Base-by-base conservation (phyloP, 92 coral and sea anemone species). In the Porites rus region DNA sequence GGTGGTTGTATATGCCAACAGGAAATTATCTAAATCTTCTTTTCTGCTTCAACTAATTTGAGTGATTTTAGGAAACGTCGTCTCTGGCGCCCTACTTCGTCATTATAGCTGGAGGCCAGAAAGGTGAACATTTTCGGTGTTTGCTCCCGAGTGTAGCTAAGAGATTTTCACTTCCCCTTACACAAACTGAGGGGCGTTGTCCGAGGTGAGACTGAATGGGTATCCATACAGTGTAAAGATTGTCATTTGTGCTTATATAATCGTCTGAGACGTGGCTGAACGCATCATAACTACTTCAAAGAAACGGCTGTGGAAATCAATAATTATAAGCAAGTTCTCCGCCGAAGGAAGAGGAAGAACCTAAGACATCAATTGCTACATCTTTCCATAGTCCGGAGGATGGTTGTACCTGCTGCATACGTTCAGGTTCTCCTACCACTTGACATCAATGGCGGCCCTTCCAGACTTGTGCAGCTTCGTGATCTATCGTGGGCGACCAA, bases 401-500 rank as follows among this genome's bases (percentile, higher is more conserved):
- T 66, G 84, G 73, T 65, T 91, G 86, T 61, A 86, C 80, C 18
- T 82, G 6, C 56, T 50, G 76, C 86, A 82, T 82, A 7, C 91
- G 93, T 77, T 90, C 93, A 8, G 93, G 91, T 56, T 66, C 78
- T 7, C 92, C 77, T 7, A 91, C 89, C 18, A 83, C 69, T 73
- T 91, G 94, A 58, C 89, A 88, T 69, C 85, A 84, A 61, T 75
- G 92, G 69, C 94, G 88, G 19, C 75, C 46, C 79, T 84, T 88
- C 87, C 94, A 91, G 13, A 77, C 69, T 78, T 68, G 69, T 74
- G 89, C 86, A 22, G 89, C 94, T 43, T 88, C 92, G 52, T 22
- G 21, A 64, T 91, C 89, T 31, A 91, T 52, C 72, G 58, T 79
- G 8, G 94, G 94, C 89, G 89, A 91, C 90, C 92, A 92, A 38